A percentile compares a stretch with the other conserved stretches of the same genome.
phyloP scores from a whole-genome alignment of 2,797 vertebrate genomes.

The Galaxias olidus region DNA sequence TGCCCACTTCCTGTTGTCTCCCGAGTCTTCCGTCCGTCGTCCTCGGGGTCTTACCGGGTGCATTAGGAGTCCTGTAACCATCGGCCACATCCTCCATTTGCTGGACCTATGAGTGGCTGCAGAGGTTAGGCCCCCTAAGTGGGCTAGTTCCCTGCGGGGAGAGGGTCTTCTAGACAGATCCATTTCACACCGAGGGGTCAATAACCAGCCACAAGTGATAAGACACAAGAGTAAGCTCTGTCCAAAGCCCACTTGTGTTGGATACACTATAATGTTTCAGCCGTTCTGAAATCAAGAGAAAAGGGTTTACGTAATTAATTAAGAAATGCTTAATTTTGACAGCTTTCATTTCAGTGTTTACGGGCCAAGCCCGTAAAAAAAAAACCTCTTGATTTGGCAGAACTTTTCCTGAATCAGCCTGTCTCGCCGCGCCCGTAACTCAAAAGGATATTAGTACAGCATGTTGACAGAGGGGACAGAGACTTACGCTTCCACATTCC shows the following conservation, averaged over 20 bases:
- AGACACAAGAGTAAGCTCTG: constrained; percentile 34
- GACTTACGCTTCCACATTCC: constrained; percentile 31
- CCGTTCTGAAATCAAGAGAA: constrained; percentile 3
- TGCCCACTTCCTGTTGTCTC: constrained; percentile 40
- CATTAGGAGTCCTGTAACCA: constrained; percentile 45
- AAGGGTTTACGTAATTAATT: background rate
- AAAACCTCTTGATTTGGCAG: background rate
- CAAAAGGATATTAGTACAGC: constrained; percentile 17
- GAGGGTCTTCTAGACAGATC: constrained; percentile 47
- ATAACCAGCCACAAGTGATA: constrained; percentile 50
- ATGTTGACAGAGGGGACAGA: constrained; percentile 36
- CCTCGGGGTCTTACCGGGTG: constrained; percentile 28
- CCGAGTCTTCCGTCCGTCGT: constrained; percentile 24
- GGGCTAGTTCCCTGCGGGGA: constrained; percentile 58
- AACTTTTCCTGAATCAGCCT: constrained; percentile 11
- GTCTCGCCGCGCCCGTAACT: constrained; percentile 29
- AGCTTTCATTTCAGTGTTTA: constrained; percentile 7
- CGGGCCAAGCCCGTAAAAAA: too few species aligned
- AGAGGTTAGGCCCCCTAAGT: constrained; percentile 53
- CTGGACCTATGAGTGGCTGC: constrained; percentile 45
- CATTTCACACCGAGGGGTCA: constrained; percentile 65
- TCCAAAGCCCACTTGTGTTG: background rate
- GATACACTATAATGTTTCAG: constrained; percentile 38
- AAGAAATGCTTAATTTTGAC: background rate
- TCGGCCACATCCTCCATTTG: constrained; percentile 49